Conservation (phyloP, 2,888 invertebrate species). For the Melinaea menophilus region DNA sequence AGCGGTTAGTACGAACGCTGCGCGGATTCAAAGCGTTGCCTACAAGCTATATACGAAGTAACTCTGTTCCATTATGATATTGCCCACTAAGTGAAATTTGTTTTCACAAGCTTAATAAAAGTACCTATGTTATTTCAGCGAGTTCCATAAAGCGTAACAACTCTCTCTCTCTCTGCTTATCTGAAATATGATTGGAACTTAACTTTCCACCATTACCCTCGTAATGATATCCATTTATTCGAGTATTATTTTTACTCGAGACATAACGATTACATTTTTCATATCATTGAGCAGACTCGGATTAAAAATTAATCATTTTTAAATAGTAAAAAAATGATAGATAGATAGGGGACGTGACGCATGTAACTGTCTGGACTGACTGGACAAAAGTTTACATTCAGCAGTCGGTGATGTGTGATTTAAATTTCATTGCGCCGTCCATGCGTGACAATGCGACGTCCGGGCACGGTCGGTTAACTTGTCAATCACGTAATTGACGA, state of each 20-base stretch:
- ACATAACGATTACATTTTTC: background rate
- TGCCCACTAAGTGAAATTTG: conserved; percentile 70
- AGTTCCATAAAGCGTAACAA: conserved; percentile 50
- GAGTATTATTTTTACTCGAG: conserved; percentile 20
- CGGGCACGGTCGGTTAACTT: conserved; percentile 52
- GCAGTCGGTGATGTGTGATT: conserved; percentile 29
- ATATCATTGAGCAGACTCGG: background rate
- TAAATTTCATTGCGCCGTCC: conserved; percentile 36
- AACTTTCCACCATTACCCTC: conserved; percentile 29
- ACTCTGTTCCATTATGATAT: conserved; percentile 73
- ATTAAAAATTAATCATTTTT: background rate
- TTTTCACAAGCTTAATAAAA: conserved; percentile 62
- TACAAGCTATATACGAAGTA: conserved; percentile 47
- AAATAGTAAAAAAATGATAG: conserved; percentile 23
- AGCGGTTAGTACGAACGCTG: conserved; percentile 53
- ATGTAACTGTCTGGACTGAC: conserved; percentile 21
- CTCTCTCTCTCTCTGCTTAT: conserved; percentile 30
- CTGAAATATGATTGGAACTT: conserved; percentile 31
- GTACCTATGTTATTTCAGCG: conserved; percentile 49
- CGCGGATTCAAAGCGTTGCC: conserved; percentile 57
- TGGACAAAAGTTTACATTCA: conserved; percentile 29
- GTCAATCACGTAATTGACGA: conserved; percentile 64
- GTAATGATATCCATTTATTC: conserved; percentile 29
- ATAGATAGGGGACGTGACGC: conserved; percentile 28
- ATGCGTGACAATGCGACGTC: conserved; percentile 34